These are phyloP conservation scores for Nycticorax nycticorax DNA, from an alignment of 2,113 vertebrate genomes.

Conservation along the genomic window DNA sequence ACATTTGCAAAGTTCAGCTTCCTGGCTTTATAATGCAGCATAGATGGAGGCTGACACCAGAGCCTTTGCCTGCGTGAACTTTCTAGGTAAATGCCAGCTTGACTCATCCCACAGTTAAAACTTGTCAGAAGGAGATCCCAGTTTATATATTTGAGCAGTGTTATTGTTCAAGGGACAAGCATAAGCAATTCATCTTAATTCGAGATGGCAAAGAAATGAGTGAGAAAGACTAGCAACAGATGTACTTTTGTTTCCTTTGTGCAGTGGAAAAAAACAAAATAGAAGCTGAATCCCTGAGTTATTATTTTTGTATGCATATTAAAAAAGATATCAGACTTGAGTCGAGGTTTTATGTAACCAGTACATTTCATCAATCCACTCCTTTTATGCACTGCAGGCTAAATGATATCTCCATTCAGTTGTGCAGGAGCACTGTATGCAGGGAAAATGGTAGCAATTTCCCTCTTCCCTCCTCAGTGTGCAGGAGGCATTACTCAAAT, in stretches of 20 bases:
- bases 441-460: background rate
- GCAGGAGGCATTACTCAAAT: background rate
- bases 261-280: slow-evolving; percentile 10
- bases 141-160: background rate
- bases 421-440: background rate
- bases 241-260: slow-evolving; percentile 36
- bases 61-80: background rate
- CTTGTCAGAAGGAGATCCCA: slow-evolving; percentile 1
- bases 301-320: background rate
- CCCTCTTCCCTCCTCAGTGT: background rate
- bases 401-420: background rate
- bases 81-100: slow-evolving; percentile 21
- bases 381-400: background rate
- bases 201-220: slow-evolving; percentile 9
- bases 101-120: slow-evolving; percentile 29
- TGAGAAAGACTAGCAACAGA: slow-evolving; percentile 21
- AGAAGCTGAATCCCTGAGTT: background rate
- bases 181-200: slow-evolving; percentile 7
- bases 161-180: slow-evolving; percentile 7
- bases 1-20: background rate
- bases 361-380: background rate
- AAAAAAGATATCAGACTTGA: background rate
- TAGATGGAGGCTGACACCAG: background rate
- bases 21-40: background rate
- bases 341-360: background rate